phyloP scores from a whole-genome alignment of 2,113 vertebrate species.

The Podocnemis expansa region DNA sequence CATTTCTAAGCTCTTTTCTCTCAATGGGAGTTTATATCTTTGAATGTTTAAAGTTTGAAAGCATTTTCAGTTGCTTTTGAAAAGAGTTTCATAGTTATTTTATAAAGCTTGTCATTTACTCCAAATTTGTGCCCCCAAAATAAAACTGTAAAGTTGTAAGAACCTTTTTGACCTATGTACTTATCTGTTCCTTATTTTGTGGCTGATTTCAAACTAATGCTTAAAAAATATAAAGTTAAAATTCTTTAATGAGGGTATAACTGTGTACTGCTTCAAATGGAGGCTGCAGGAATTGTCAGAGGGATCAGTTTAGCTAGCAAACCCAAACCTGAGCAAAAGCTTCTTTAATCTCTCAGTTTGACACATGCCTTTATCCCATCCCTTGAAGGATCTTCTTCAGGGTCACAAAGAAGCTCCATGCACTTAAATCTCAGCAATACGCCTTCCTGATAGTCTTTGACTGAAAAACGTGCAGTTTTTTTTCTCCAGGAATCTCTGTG shows the following conservation, averaged over 20 bases:
- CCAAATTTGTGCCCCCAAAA: background rate
- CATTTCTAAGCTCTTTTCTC: background rate
- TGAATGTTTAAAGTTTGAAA: background rate
- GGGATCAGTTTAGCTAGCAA: background rate
- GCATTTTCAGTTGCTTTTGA: background rate
- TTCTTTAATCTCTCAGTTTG: constrained; percentile 14
- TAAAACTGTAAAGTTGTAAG: background rate
- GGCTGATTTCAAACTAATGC: background rate
- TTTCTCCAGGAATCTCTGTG: background rate
- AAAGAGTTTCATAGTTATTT: background rate
- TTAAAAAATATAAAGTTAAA: background rate
- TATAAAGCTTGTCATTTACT: background rate
- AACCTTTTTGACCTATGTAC: constrained; percentile 13
- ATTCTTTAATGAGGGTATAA: background rate
- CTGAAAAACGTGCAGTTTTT: background rate
- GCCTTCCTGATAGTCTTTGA: background rate
- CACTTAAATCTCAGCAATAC: background rate
- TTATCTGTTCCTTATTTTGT: constrained; percentile 16
- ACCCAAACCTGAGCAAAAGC: background rate
- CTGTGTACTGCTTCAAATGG: background rate
- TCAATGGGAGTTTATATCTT: background rate
- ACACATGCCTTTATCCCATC: background rate
- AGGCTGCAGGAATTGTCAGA: background rate
- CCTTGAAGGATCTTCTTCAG: background rate
- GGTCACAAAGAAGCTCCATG: background rate